Conservation (phyloP, 2,113 vertebrate genomes). For the Oncorhynchus gorbuscha region DNA sequence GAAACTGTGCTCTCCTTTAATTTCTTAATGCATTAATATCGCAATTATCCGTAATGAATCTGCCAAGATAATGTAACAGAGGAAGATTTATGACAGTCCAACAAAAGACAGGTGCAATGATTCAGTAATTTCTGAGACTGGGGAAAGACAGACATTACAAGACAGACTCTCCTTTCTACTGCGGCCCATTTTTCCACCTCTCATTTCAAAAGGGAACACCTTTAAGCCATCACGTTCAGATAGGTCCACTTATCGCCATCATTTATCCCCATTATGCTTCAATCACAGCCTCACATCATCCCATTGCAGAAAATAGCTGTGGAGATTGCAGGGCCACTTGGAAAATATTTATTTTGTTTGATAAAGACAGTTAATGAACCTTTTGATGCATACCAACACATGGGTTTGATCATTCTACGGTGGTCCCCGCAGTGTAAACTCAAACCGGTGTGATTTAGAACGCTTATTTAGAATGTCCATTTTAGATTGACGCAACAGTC, state of each 20-base stretch:
- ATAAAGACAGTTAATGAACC: no score
- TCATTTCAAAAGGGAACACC: not conserved
- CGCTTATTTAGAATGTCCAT: no score
- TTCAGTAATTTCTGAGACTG: not conserved
- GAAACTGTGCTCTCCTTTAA: constrained; percentile 17
- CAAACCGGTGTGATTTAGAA: no score
- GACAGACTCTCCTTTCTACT: not conserved
- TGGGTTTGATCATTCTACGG: no score
- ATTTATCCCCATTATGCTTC: constrained; percentile 8
- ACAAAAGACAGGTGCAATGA: constrained; percentile 56
- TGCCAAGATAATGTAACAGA: constrained; percentile 61
- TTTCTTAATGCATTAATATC: constrained; percentile 27
- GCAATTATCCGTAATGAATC: constrained; percentile 42
- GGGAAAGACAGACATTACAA: not conserved
- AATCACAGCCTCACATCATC: not conserved
- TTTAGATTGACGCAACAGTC: no score
- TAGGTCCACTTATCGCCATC: not conserved
- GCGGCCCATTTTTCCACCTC: constrained; percentile 18
- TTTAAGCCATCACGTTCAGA: constrained; percentile 16
- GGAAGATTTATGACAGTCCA: constrained; percentile 69
- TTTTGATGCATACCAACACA: no score
- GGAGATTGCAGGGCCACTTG: no score
- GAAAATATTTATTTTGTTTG: no score
- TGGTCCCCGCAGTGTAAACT: no score
- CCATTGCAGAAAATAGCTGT: no score